phyloP scores from a whole-genome alignment of 2,888 invertebrate genomes.

The Alloplasta piceator region DNA sequence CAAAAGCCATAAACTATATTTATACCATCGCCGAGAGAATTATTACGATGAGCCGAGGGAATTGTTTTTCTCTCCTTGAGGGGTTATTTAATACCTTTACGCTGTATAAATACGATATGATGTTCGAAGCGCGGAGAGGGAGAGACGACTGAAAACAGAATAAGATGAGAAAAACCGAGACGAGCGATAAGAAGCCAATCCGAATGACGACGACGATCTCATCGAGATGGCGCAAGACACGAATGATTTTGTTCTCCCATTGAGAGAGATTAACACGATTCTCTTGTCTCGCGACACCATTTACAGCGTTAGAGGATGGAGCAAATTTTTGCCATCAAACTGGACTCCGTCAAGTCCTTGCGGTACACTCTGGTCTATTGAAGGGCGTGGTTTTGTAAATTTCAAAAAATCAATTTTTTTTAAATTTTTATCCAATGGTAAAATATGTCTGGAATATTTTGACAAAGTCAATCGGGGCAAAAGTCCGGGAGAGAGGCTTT shows the following conservation, averaged over 20 bases:
- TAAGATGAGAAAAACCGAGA: not conserved
- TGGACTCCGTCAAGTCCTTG: constrained; percentile 43
- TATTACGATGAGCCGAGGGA: constrained; percentile 19
- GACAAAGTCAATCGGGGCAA: no score
- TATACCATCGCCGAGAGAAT: constrained; percentile 36
- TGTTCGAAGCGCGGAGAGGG: not conserved
- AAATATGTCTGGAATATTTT: no score
- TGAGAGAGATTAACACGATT: constrained; percentile 35
- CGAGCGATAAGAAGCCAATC: constrained; percentile 20
- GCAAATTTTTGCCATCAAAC: constrained; percentile 29
- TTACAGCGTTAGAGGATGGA: no score
- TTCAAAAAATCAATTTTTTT: not conserved
- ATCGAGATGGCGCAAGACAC: constrained; percentile 35
- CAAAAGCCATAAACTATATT: constrained; percentile 57
- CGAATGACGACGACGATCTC: constrained; percentile 4
- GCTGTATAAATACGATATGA: constrained; percentile 17
- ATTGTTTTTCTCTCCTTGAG: not conserved
- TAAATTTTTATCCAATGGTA: no score
- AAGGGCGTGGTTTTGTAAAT: no score
- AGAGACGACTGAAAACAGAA: not conserved
- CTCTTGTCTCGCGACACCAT: constrained; percentile 28
- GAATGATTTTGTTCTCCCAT: constrained; percentile 28
- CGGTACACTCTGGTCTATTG: no score
- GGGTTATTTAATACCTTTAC: constrained; percentile 11
- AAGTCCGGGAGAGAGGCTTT: no score